Conservation (phyloP, 2,797 vertebrate genomes). For the Leptodactylus fallax region DNA sequence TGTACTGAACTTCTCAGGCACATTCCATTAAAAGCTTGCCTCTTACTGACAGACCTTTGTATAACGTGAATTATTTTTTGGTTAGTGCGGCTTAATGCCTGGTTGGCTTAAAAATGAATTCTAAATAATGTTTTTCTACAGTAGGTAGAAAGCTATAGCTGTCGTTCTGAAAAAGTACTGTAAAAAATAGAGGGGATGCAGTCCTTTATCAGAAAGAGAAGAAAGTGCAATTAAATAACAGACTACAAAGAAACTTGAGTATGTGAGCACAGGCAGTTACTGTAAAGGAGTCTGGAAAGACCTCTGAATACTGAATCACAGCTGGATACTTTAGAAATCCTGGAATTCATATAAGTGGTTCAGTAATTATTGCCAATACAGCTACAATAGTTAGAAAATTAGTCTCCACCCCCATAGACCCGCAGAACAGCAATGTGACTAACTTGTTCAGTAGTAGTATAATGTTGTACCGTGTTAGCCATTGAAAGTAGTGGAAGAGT, state of each 20-base stretch:
- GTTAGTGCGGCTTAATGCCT: background rate
- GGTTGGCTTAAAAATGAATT: background rate
- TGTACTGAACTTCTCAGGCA: background rate
- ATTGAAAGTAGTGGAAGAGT: too few relatives aligned
- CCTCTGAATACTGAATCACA: slow-evolving; percentile 36
- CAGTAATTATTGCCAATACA: slow-evolving; percentile 31
- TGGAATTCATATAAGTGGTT: slow-evolving; percentile 33
- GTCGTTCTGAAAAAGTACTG: background rate
- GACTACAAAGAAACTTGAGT: background rate
- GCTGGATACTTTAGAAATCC: slow-evolving; percentile 34
- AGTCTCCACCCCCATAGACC: background rate
- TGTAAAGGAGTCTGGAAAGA: slow-evolving; percentile 8
- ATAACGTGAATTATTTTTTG: background rate
- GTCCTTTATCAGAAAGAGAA: slow-evolving; percentile 28
- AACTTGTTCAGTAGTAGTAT: too few relatives aligned
- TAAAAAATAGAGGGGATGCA: background rate
- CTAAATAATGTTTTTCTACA: background rate
- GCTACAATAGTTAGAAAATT: slow-evolving; percentile 17
- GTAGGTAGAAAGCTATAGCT: background rate
- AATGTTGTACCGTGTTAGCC: too few relatives aligned
- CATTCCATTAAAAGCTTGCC: background rate
- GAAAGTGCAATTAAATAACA: slow-evolving; percentile 27
- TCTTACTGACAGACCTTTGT: background rate
- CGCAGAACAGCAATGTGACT: background rate
- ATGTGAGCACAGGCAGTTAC: background rate